Evolutionary conservation across 2,797 vertebrate genomes (phyloP), one percentile per base, ranked within the genome.

Genomic region (Helarctos malayanus): DNA sequence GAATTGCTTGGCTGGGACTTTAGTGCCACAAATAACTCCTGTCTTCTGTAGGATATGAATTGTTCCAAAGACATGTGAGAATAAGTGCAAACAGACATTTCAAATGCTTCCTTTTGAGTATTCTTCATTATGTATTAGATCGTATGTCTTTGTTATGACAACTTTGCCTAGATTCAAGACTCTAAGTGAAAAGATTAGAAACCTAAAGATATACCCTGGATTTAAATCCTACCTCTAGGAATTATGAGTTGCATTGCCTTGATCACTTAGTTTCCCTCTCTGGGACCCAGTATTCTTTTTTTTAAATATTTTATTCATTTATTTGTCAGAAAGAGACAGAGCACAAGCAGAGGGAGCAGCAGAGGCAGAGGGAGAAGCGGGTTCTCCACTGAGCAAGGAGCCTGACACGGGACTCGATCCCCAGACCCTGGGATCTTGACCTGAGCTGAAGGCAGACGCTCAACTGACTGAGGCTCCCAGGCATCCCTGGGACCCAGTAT

Each of bases 41-140:
- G n/a, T 83, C 47, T 18, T 78, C 32, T 21, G 27, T 27, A 61
- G n/a, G 32, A 5, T 87, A 69, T 45, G 82, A 59, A 65, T 87
- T 95, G 4, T 92, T 59, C n/a, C 79, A 91, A 94, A 88, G 13
- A 35, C 21, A 52, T 38, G 5, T 91, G 38, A 78, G 61, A 69
- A 89, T 57, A 93, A 86, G 93, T 80, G 21, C 23, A 89, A 81
- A 23, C 11, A 23, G 54, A 47, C 14, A 32, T 81, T 47, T 69
- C 29, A 83, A 75, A 78, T 82, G 47, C 59, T 87, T 86, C 89
- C 23, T n/a, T 85, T 95, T 89, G 71, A 88, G 61, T 92, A 89
- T 57, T 76, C 27, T 21, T 87, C 18, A n/a, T 75, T 76, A 27
- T 29, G 47, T 41, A 63, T 80, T 69, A 61, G 49, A 78, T 23